Evolutionary conservation across 2,113 vertebrate species (phyloP), one percentile per base, ranked within the genome.

Genomic region (Fregetta grallaria): DNA sequence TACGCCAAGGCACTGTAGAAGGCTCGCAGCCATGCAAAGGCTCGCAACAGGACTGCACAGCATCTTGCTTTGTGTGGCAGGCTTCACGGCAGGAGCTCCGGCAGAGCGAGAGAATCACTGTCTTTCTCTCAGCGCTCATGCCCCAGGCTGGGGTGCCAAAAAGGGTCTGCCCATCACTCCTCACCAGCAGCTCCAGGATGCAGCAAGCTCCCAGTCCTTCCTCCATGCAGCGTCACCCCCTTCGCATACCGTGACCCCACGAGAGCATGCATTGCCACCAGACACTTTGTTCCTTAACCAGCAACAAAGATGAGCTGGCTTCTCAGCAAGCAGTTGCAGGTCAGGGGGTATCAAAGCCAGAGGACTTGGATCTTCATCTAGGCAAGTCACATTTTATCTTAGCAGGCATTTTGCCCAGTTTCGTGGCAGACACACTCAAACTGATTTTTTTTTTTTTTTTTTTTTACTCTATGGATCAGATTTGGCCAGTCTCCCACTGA

Each of bases 21-120:
- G 49, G 36, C 23, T 21, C 3, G 23, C 13, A 6, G 36, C 53
- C 7, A 4, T 0, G 25, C 49, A 7, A 13, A 15, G 34, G 61
- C 53, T 52, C 61, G 2, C 27, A 3, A 2, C 8, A 8, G 25
- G 29, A 4, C 34, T 6, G 20, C 1, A 8, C 11, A 5, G 77
- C 11, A 1, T 3, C 13, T 20, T 7, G 1, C 11, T 21, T 4
- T 1, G 4, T 5, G 40, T 0, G 2, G 11, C 2, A 8, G 40
- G 44, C 23, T 6, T 15, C 45, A 4, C 0, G 13, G 53, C 42
- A 13, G 10, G 40, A 65, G 30, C 34, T 17, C 74, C 49, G 5
- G 55, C 38, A 38, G 38, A 38, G 38, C 38, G 38, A 38, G 38
- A 38, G 38, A 38, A 38, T 10, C 38, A 38, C 38, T 10, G 38